Evolutionary conservation across 30 jellyfish, hydroid and myxozoan species (phyloP).

Genomic region (Aurelia aurita complex sp. Pacific): DNA sequence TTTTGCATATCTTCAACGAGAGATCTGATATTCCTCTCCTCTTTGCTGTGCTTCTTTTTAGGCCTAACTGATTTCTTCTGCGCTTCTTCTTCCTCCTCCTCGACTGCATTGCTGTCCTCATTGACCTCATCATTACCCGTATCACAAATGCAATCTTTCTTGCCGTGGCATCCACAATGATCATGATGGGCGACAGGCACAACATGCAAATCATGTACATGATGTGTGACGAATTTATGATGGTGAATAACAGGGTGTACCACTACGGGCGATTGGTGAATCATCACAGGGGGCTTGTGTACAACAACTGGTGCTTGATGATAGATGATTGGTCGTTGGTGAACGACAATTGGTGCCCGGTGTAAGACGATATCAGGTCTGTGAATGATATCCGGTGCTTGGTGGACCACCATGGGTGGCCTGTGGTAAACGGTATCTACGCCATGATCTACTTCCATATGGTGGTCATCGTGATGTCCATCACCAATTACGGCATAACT

Average conservation of each 20-base stretch:
- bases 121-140: slow-evolving; percentile 26
- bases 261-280: slow-evolving; percentile 80
- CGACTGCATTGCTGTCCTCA: slow-evolving; percentile 35
- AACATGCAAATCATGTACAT: slow-evolving; percentile 83
- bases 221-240: slow-evolving; percentile 82
- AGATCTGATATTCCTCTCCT: slow-evolving; percentile 54
- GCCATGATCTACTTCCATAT: slow-evolving; percentile 44
- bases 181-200: slow-evolving; percentile 67
- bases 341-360: slow-evolving; percentile 84
- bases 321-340: slow-evolving; percentile 80
- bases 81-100: slow-evolving; percentile 25
- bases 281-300: slow-evolving; percentile 74
- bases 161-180: slow-evolving; percentile 84
- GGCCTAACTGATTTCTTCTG: slow-evolving; percentile 40
- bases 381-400: slow-evolving; percentile 77
- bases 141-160: slow-evolving; percentile 88
- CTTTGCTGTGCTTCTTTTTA: slow-evolving; percentile 39
- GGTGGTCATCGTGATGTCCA: slow-evolving; percentile 14
- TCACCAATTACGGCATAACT: slow-evolving; percentile 8
- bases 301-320: slow-evolving; percentile 89
- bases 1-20: slow-evolving; percentile 49
- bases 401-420: slow-evolving; percentile 80
- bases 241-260: slow-evolving; percentile 86
- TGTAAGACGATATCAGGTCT: slow-evolving; percentile 83
- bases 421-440: slow-evolving; percentile 67